Conservation (phyloP, 1,140 invertebrate genomes). For the Solenopsis invicta region DNA sequence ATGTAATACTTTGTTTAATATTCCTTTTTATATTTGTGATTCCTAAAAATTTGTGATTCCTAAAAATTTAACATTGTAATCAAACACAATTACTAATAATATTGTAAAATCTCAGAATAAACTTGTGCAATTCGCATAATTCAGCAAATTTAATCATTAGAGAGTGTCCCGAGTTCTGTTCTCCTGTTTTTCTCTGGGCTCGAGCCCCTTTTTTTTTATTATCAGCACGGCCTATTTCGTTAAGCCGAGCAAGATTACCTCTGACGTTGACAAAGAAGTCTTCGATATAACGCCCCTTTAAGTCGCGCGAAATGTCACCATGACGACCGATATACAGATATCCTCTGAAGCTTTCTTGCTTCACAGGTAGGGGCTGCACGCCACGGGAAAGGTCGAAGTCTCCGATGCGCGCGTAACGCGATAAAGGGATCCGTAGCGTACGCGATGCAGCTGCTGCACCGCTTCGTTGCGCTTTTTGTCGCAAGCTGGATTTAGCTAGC, state of each 20-base stretch:
- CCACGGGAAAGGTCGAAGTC: constrained; percentile 41
- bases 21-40: neutral
- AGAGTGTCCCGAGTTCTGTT: neutral
- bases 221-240: constrained; percentile 13
- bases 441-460: constrained; percentile 53
- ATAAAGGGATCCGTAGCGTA: constrained; percentile 36
- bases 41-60: neutral
- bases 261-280: constrained; percentile 28
- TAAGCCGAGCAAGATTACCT: constrained; percentile 23
- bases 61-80: no score
- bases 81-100: no score
- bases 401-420: constrained; percentile 65
- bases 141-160: neutral
- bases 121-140: neutral
- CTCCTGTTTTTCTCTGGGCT: neutral
- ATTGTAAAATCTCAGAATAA: neutral
- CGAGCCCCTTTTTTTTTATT: constrained; percentile 21
- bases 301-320: constrained; percentile 25
- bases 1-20: neutral
- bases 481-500: constrained; percentile 67
- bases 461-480: constrained; percentile 63
- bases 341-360: constrained; percentile 42
- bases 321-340: neutral
- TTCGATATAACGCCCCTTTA: constrained; percentile 21
- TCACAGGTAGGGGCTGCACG: constrained; percentile 33